Base-by-base conservation (phyloP, 2,797 vertebrate genomes). In the Spinus olivaceus region DNA sequence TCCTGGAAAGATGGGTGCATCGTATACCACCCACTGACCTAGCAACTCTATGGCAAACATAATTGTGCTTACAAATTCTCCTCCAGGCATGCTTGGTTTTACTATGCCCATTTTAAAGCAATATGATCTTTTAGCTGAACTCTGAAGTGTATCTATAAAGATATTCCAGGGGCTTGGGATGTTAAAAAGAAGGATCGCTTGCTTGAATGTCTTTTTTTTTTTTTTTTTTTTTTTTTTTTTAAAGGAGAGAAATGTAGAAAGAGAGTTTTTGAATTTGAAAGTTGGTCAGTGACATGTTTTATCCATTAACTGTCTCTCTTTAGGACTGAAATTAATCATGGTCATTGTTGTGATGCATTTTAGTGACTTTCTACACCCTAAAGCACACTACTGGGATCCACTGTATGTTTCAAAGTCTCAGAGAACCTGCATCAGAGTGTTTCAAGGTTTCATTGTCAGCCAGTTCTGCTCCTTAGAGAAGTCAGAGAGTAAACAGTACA, bases 1-100 rank as follows among this genome's bases (percentile, higher is more conserved):
- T 81, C 81, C 61, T 94, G 95, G 93, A 97, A 97, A 96, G 94
- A 92, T 97, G 97, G 97, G 97, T 97, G 96, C 97, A 95, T 92
- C 94, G 56, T 79, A 73, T 94, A 95, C 96, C 79, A 74, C 95
- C 91, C 84, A 83, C 86, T 97, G 97, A 98, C 97, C 97, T 96
- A 90, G 92, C 77, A 81, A 84, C 91, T 90, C 78, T 72, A 53
- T 76, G 92, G 91, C 95, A 88, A 92, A 72, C 94, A 95, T 67
- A 89, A 85, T 59, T 89, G 73, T 82, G 77, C 90, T 97, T 94
- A 96, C 82, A 90, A 91, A 92, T 71, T 92, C 85, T 95, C 97
- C 97, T 96, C 93, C 79, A 88, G 97, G 97, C 96, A 21, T 51
- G 67, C 92, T 94, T 95, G 92, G 88, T 91, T 97, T 96, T 95